A percentile compares a stretch with the other conserved stretches of the same genome.
Conservation (phyloP, 2,888 invertebrate species). For the Drosophila mayaguana region DNA sequence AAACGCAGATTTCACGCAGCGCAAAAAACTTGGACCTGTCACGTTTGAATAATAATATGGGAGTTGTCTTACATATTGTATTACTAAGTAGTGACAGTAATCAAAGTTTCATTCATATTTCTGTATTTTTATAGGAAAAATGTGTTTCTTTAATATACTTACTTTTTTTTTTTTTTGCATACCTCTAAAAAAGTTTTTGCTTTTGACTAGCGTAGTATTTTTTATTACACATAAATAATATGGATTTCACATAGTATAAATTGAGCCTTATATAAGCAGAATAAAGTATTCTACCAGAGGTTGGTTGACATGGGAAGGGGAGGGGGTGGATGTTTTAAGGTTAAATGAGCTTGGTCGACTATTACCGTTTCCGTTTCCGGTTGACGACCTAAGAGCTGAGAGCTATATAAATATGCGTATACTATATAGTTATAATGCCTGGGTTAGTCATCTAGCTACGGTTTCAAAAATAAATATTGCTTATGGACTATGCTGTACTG, state of each 20-base stretch:
- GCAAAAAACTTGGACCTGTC: too few relatives aligned
- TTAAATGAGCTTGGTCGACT: conserved; percentile 26
- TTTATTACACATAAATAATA: conserved; percentile 72
- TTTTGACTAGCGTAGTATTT: conserved; percentile 72
- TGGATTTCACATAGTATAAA: conserved; percentile 69
- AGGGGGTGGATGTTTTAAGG: background rate
- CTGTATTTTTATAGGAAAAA: background rate
- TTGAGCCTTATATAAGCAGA: conserved; percentile 67
- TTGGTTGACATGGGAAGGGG: conserved; percentile 1
- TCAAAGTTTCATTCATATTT: too few relatives aligned
- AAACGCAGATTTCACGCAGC: too few relatives aligned
- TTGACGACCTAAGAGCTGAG: conserved; percentile 16
- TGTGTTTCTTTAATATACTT: background rate
- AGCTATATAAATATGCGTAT: conserved; percentile 29
- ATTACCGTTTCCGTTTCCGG: conserved; percentile 7
- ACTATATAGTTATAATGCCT: conserved; percentile 26
- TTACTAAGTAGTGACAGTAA: too few relatives aligned
- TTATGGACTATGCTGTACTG: conserved; percentile 56
- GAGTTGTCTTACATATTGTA: too few relatives aligned
- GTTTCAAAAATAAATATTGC: conserved; percentile 73
- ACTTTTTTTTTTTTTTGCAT: background rate
- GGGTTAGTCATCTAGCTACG: conserved; percentile 69
- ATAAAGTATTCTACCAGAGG: conserved; percentile 29
- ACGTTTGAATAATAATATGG: too few relatives aligned
- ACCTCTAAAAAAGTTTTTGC: background rate